Evolutionary conservation across 1,140 invertebrate species (phyloP).

Genomic region (Panonychus citri): DNA sequence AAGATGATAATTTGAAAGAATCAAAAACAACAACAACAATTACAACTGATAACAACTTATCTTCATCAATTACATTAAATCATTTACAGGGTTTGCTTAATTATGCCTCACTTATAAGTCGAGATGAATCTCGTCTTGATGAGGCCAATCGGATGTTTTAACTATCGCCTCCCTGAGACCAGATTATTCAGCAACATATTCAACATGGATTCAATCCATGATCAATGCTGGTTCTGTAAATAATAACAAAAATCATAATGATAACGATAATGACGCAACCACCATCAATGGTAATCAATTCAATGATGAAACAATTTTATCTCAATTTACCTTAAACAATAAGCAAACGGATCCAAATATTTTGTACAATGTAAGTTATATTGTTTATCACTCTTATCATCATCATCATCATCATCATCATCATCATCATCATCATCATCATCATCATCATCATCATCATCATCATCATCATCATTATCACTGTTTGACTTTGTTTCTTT

Average conservation of each 20-base stretch:
- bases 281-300: no score
- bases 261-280: no score
- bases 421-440: not conserved
- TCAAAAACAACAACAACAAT: no score
- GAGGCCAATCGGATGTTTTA: constrained; percentile 22
- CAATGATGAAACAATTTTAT: not conserved
- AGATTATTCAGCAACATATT: not conserved
- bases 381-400: not conserved
- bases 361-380: constrained; percentile 3
- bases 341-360: not conserved
- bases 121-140: constrained; percentile 20
- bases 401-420: not conserved
- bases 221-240: not conserved
- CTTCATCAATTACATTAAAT: not conserved
- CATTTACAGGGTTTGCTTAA: constrained; percentile 27
- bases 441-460: not conserved
- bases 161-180: not conserved
- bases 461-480: not conserved
- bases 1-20: no score
- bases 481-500: not conserved
- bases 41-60: constrained; percentile 19
- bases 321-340: not conserved
- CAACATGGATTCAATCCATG: not conserved
- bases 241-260: not conserved
- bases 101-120: constrained; percentile 22